Base-by-base conservation (phyloP, 1,140 invertebrate genomes). In the Sinella curviseta region DNA sequence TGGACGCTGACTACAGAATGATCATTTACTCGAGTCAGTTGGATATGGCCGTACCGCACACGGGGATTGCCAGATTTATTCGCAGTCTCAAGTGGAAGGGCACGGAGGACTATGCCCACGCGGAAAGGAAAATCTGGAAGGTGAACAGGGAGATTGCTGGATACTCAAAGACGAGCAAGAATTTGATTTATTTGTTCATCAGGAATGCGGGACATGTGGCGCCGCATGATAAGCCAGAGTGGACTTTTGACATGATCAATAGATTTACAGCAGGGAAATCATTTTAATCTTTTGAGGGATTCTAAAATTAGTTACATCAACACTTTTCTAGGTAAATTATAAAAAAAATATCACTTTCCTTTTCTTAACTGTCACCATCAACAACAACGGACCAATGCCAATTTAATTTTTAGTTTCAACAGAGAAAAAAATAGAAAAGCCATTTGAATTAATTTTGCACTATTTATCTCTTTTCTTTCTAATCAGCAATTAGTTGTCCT, bases 181-280 rank as follows among this genome's bases (percentile, higher is more conserved):
- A 87, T 78, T 88, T 90, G 73, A 88, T 87, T 74, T 87, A 89
- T 84, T 87, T 89, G 36, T 77, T 87, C 70, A 85, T 88, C 74
- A 81, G 87, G 35, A 86, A 87, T 82, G 89, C 87, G 1, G 90
- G 90, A 1, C 89, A 90, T 82, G 88, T 90, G 76, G 83, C 89
- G 33, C 89, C 89, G 0, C 85, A 87, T 82, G 89, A 90, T 81
- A 88, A 90, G 84, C 90, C 90, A 26, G 85, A 84, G 35, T 84
- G 85, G 80, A 87, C 87, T 3, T 88, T 86, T 78, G 88, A 90
- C 78, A 86, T 90, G 85, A 89, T 90, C 81, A 86, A 86, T 78
- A 85, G 87, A 81, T 90, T 90, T 84, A 86, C 89, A 3, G 77
- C 80, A 8, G 78, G 83, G 3, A 82, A 80, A 20, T 67, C 57